These are phyloP conservation scores for Lerema accius DNA, from an alignment of 1,140 invertebrate species.

Conservation along the genomic window DNA sequence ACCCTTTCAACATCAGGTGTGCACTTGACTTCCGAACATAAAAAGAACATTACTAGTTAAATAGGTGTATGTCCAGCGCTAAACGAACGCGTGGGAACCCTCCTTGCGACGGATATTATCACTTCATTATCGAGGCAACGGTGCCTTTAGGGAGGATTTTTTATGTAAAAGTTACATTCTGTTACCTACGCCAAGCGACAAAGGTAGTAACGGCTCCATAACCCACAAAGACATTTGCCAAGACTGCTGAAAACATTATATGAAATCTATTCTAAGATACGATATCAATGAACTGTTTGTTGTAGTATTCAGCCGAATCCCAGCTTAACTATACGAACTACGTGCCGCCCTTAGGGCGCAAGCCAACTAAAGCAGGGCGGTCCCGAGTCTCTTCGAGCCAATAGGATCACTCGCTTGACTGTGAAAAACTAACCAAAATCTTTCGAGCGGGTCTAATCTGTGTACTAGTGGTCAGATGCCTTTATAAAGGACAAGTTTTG, in stretches of 20 bases:
- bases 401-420: neutral
- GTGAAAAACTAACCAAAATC: neutral
- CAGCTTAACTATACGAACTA: neutral
- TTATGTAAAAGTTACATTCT: too few species aligned
- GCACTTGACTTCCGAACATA: neutral
- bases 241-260: too few species aligned
- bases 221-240: too few species aligned
- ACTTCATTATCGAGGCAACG: constrained; percentile 24
- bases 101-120: constrained; percentile 29
- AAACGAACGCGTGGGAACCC: constrained; percentile 29
- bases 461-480: too few species aligned
- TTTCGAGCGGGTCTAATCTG: neutral
- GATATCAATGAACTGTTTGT: too few species aligned
- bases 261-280: too few species aligned
- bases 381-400: neutral
- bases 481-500: too few species aligned
- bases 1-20: neutral
- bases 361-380: neutral
- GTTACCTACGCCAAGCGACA: too few species aligned
- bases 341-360: neutral
- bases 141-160: constrained; percentile 16
- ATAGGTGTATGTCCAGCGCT: constrained; percentile 12
- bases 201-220: too few species aligned
- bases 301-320: too few species aligned
- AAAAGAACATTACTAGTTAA: constrained; percentile 7